A percentile compares a stretch with the other conserved stretches of the same genome.
Conservation (phyloP, 2,113 vertebrate genomes). For the Dromaius novaehollandiae region DNA sequence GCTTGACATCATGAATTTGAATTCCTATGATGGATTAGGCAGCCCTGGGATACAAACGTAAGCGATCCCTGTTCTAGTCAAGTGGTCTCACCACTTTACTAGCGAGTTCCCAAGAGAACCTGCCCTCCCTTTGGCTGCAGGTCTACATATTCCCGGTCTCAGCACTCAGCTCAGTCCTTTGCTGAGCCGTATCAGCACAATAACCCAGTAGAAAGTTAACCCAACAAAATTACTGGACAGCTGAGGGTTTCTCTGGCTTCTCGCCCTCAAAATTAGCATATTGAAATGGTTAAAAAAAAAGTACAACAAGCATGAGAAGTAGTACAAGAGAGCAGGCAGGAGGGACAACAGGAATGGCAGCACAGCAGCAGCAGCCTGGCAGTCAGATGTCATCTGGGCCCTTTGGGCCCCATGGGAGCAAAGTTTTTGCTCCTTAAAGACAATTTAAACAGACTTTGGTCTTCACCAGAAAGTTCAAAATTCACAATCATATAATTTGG, state of each 20-base stretch:
- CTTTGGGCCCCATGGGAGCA: background rate
- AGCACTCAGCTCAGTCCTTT: background rate
- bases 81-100: background rate
- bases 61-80: background rate
- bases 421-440: background rate
- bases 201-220: background rate
- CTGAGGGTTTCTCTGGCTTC: background rate
- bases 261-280: background rate
- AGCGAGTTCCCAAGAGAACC: background rate
- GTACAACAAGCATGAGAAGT: background rate
- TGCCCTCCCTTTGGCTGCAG: background rate
- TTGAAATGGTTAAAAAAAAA: background rate
- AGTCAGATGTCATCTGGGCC: background rate
- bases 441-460: background rate
- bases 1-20: background rate
- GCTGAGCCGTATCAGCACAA: background rate
- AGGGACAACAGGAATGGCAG: background rate
- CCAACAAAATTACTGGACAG: background rate
- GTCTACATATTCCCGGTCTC: accelerated
- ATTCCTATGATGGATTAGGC: background rate
- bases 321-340: background rate
- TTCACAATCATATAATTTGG: accelerated
- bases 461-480: background rate
- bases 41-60: background rate
- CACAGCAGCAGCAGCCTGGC: background rate